These are phyloP conservation scores for Hystrix brachyura DNA, from an alignment of 2,113 vertebrate genomes.

Conservation along the genomic window DNA sequence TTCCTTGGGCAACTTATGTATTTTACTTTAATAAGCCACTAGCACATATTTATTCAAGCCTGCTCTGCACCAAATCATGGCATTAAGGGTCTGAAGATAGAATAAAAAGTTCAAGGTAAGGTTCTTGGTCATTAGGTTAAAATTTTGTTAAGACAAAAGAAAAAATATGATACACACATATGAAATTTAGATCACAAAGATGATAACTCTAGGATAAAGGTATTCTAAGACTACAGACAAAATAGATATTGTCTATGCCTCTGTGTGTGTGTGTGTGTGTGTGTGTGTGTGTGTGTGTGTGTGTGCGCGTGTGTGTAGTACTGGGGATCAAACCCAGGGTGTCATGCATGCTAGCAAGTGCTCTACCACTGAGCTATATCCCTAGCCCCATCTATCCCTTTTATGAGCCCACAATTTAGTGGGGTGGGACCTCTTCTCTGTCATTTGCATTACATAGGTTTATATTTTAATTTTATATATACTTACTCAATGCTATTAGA, in stretches of 20 bases:
- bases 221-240: slow-evolving; percentile 22
- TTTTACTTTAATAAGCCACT: slow-evolving; percentile 11
- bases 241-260: background rate
- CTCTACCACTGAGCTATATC: background rate
- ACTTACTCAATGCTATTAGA: slow-evolving; percentile 9
- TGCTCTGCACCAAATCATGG: background rate
- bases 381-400: background rate
- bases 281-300: background rate
- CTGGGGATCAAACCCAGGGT: background rate
- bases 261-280: background rate
- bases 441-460: background rate
- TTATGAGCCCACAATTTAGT: background rate
- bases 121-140: background rate
- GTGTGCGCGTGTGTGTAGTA: background rate
- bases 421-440: background rate
- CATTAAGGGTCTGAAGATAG: background rate
- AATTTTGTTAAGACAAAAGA: background rate
- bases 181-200: slow-evolving; percentile 36
- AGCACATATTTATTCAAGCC: background rate
- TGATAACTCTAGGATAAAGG: background rate
- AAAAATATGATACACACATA: background rate
- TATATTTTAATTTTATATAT: slow-evolving; percentile 50
- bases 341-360: background rate
- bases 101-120: slow-evolving; percentile 37
- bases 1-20: background rate